Evolutionary conservation across 2,888 invertebrate species (phyloP), one percentile per base, ranked within the genome.

Genomic region (Aphelenchoides bicaudatus): DNA sequence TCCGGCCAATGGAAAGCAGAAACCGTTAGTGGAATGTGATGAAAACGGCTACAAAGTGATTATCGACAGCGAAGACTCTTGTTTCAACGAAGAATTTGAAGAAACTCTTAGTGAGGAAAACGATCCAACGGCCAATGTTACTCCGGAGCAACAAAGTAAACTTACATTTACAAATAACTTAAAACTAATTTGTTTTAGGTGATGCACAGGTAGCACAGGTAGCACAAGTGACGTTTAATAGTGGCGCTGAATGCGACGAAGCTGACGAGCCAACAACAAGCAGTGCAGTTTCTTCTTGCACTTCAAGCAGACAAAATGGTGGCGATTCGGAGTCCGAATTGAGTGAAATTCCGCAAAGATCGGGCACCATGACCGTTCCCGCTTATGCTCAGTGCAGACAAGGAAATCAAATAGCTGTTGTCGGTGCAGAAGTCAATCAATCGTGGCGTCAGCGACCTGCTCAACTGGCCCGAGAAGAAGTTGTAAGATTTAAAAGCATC

Each of bases 321-420:
- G 25, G 25, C 43, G 43, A 43, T n/a, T 10, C 34, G 34, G 43
- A 43, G 10, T 21, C 43, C 43, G 16, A 19, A 6, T 43, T 25
- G 16, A 43, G 21, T 8, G 43, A 43, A 43, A 10, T 25, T 6
- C 23, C 16, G 10, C 8, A 8, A 19, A 19, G 43, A n/a, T n/a
- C n/a, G 16, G 10, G 21, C 10, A 43, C 43, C 10, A 43, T 43
- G 21, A 43, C 43, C 23, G 23, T 43, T 6, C 43, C 43, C 10
- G 16, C 16, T 25, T 43, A 43, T 25, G 43, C 43, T 6, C 43
- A 43, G 23, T 43, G 43, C 43, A 25, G 25, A 43, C 43, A 25
- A 19, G 43, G 43, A 19, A 43, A 43, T 43, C 16, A 43, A 43
- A 25, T 43, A 8, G 43, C 43, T 6, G 6, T 8, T 8, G 23